Evolutionary conservation across 2,797 vertebrate species (phyloP).

Genomic region (Petrocephalus schoutedeni): DNA sequence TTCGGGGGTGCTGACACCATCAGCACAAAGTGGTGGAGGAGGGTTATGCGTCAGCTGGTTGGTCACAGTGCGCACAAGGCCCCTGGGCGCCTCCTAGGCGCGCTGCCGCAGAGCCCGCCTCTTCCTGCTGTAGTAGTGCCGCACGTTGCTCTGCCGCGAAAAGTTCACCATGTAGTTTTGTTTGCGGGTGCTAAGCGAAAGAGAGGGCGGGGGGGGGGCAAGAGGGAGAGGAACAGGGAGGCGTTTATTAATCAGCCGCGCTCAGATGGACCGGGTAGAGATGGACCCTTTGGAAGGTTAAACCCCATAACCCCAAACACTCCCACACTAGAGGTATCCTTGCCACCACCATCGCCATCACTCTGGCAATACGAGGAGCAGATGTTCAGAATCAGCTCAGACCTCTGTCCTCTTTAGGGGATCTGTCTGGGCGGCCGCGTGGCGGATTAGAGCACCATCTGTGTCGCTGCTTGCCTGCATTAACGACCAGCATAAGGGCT

Average conservation of each 20-base stretch:
- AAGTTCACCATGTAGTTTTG: constrained; percentile 99
- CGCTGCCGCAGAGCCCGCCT: constrained; percentile 85
- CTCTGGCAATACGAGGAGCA: not conserved
- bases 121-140: constrained; percentile 97
- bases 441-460: not conserved
- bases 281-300: constrained; percentile 14
- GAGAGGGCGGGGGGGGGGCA: constrained; percentile 28
- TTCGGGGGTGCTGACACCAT: constrained; percentile 44
- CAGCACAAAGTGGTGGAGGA: constrained; percentile 45
- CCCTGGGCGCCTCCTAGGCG: constrained; percentile 61
- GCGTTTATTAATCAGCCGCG: constrained; percentile 35
- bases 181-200: constrained; percentile 87
- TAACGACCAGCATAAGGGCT: not conserved
- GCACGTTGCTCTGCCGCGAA: constrained; percentile 91
- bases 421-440: not conserved
- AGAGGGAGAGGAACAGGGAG: constrained; percentile 20
- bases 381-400: not conserved
- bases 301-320: constrained; percentile 61
- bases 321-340: constrained; percentile 28
- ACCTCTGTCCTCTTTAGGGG: not conserved
- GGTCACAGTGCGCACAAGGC: constrained; percentile 45
- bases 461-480: not conserved
- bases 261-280: not conserved
- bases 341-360: not conserved
- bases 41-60: constrained; percentile 49